Base-by-base conservation (phyloP, 1,140 invertebrate species). In the Anastrepha obliqua region DNA sequence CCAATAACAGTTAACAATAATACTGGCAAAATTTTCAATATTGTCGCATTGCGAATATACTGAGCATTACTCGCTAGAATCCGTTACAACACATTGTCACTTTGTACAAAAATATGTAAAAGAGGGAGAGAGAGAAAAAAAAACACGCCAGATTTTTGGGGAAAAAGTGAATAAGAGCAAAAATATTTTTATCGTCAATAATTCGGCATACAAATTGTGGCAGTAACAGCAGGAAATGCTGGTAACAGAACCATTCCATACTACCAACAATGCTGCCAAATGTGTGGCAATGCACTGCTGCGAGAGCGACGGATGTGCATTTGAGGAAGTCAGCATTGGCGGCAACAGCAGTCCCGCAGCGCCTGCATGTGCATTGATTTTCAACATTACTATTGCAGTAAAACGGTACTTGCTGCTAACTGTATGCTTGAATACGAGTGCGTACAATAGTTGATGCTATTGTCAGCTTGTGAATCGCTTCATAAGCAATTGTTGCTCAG, bases 121-220 rank as follows among this genome's bases (percentile, higher is more conserved):
- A 55, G 13, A 6, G 42, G 17, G 39, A 74, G n/a, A 51, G 44
- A 51, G 17, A 74, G 5, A 2, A 20, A 55, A 58, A 81, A 58
- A n/a, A 29, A 9, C 51, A 29, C 2, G 47, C 51, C 70, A 7
- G 11, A 55, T 8, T 8, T 55, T 55, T 11, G 1, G 51, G 6
- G 11, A 55, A 81, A 81, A 81, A n/a, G 15, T 29, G 47, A 11
- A 42, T n/a, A 29, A 42, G 47, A 81, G 17, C 74, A 55, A 81
- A 81, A 58, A 55, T 81, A 81, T 81, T 81, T 81, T 81, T 81
- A 81, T 81, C 74, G 74, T 47, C 74, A 81, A 81, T 81, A 81
- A 81, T 81, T 81, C 74, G 74, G 74, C 74, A 81, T 81, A 81
- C 74, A 81, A 81, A 81, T 81, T 58, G 74, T 20, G 74, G 47